Evolutionary conservation across 2,113 vertebrate genomes (phyloP), one percentile per base, ranked within the genome.

Genomic region (Mus musculus): DNA sequence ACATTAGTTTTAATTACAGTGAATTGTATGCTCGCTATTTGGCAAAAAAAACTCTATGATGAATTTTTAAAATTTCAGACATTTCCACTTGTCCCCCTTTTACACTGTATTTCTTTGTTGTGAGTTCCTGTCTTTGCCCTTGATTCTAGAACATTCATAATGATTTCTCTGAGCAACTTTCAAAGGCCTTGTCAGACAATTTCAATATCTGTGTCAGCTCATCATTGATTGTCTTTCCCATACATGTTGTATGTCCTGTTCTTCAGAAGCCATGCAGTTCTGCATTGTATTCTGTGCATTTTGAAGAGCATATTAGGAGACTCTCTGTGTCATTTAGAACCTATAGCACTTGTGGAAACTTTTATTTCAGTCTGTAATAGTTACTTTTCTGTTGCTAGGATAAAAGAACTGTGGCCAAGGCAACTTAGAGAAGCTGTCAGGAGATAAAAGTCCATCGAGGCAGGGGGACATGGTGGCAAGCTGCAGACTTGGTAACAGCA

Each of bases 1-100:
- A 36, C 49, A 87, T n/a, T 39, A 94, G n/a, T 93, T 96, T 97
- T 91, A 91, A 95, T 94, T 77, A 72, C 14, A 89, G 1, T 71
- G 75, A 94, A 30, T 89, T 89, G 30, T 49, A 49, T 49, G 17
- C 71, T 93, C 63, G 49, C 49, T 89, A 71, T 89, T 95, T 91
- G 81, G 17, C 88, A 77, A 54, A 69, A 13, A 69, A 65, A 65
- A 63, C 19, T 20, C 14, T 26, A 3, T 86, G 36, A 46, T 14
- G 46, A 85, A 54, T 86, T 88, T 82, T 36, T 91, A 81, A 71
- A 33, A 16, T 92, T 80, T 93, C 42, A 76, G 4, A 90, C 12
- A 59, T 92, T 92, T 94, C 4, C 26, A 84, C 13, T 63, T 84
- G 13, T 63, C 59, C 24, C 7, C 19, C 59, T 30, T 84, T 63